A percentile compares a stretch with the other conserved stretches of the same genome.
Conservation (phyloP, 2,797 vertebrate genomes). For the Microctenopoma stevenorrisi region DNA sequence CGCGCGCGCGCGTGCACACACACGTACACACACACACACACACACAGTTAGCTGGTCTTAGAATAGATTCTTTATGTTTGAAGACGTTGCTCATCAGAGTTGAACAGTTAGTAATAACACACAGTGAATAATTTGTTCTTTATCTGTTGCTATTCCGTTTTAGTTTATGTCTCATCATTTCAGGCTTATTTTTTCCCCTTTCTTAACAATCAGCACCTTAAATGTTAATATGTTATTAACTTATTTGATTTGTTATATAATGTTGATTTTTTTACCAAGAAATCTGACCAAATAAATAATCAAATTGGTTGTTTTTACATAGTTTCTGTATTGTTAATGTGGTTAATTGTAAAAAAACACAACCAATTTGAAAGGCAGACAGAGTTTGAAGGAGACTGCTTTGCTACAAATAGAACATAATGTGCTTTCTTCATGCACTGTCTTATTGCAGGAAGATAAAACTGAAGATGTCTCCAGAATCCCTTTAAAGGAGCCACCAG, state of each 20-base stretch:
- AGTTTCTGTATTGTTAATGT: background rate
- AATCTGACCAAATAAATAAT: background rate
- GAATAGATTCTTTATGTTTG: constrained; percentile 68
- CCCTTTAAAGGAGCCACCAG: constrained; percentile 66
- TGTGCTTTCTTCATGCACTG: background rate
- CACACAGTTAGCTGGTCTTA: constrained; percentile 63
- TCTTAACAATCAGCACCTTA: constrained; percentile 13
- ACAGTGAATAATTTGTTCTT: constrained; percentile 39
- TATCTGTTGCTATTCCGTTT: constrained; percentile 18
- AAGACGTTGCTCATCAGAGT: constrained; percentile 56
- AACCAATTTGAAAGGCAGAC: background rate
- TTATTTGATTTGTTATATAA: background rate
- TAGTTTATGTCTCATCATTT: constrained; percentile 17
- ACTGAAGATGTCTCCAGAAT: constrained; percentile 40
- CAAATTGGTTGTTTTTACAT: background rate
- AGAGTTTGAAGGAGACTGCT: constrained; percentile 25
- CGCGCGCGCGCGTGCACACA: constrained; percentile 25
- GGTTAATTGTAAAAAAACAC: constrained; percentile 7
- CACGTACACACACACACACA: constrained; percentile 30
- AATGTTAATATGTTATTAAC: background rate
- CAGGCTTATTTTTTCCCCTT: background rate
- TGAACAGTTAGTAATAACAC: constrained; percentile 54
- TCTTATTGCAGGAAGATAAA: constrained; percentile 46
- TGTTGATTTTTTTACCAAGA: background rate
- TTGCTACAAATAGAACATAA: constrained; percentile 34